These are phyloP conservation scores for Steinernema feltiae DNA, from an alignment of 1,140 invertebrate genomes.

Conservation along the genomic window DNA sequence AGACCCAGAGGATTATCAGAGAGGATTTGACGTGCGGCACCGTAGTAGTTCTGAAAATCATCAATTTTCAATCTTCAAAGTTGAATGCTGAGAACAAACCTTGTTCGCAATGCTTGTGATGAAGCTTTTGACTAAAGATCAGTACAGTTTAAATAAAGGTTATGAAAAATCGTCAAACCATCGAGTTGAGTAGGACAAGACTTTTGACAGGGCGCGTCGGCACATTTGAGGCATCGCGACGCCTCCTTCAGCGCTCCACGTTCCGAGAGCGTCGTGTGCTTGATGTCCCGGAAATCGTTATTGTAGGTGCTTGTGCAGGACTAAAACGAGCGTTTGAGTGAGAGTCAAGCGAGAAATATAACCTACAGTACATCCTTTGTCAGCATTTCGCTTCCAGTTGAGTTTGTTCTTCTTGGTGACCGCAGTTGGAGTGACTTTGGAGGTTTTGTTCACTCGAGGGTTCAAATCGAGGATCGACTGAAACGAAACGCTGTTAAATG, in stretches of 20 bases:
- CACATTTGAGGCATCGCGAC: conserved; percentile 85
- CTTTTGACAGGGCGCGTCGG: conserved; percentile 95
- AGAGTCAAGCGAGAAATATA: not conserved
- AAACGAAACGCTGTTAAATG: no score
- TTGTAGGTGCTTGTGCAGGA: conserved; percentile 66
- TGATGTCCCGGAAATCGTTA: conserved; percentile 93
- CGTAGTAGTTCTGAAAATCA: conserved; percentile 87
- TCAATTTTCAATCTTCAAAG: no score
- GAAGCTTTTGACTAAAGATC: conserved; percentile 92
- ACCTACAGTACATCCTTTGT: conserved; percentile 76
- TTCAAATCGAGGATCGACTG: conserved; percentile 79
- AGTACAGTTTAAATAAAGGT: no score
- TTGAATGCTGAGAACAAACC: conserved; percentile 61
- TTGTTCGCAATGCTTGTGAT: conserved; percentile 93
- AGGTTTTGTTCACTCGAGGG: conserved; percentile 71
- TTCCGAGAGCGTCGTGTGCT: conserved; percentile 91
- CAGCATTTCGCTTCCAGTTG: conserved; percentile 86
- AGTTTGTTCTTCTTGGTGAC: conserved; percentile 79
- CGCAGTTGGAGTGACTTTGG: conserved; percentile 72
- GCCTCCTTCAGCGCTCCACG: conserved; percentile 84
- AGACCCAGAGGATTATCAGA: conserved; percentile 91
- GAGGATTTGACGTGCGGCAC: conserved; percentile 88
- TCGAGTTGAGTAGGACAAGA: conserved; percentile 94
- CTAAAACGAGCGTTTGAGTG: conserved; percentile 60
- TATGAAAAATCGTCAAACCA: no score